These are phyloP conservation scores for Eueremaeus valkanovi DNA, from an alignment of 2,888 invertebrate genomes.

Conservation along the genomic window DNA sequence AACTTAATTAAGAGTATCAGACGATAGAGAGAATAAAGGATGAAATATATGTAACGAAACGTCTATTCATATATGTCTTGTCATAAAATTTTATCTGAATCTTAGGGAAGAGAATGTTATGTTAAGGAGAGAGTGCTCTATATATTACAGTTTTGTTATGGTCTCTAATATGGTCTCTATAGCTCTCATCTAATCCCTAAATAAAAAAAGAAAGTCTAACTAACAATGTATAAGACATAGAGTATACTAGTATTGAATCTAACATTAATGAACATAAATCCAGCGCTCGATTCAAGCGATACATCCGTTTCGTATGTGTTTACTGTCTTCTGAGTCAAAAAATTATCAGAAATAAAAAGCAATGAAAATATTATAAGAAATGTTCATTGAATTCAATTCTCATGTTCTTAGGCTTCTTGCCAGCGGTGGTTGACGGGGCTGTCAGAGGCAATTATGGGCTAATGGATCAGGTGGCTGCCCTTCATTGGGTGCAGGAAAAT, in stretches of 20 bases:
- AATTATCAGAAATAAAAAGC: background rate
- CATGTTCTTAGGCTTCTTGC: slow-evolving; percentile 41
- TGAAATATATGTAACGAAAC: background rate
- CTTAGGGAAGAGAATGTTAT: too few relatives aligned
- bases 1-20: background rate
- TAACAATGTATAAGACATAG: background rate
- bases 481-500: slow-evolving; percentile 96
- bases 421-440: slow-evolving; percentile 45
- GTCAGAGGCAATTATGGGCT: slow-evolving; percentile 77
- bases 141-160: too few relatives aligned
- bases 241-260: background rate
- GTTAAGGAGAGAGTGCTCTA: too few relatives aligned
- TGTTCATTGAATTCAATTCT: background rate
- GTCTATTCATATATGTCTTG: background rate
- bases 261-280: slow-evolving; percentile 3
- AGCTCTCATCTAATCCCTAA: too few relatives aligned
- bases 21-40: background rate
- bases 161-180: too few relatives aligned
- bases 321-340: background rate
- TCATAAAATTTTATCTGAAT: too few relatives aligned
- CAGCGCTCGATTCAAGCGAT: background rate
- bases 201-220: too few relatives aligned
- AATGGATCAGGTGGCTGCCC: slow-evolving; percentile 93
- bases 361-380: background rate
- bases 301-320: slow-evolving; percentile 2